Evolutionary conservation across 2,888 invertebrate genomes (phyloP).

Genomic region (Synanthedon myopaeformis): DNA sequence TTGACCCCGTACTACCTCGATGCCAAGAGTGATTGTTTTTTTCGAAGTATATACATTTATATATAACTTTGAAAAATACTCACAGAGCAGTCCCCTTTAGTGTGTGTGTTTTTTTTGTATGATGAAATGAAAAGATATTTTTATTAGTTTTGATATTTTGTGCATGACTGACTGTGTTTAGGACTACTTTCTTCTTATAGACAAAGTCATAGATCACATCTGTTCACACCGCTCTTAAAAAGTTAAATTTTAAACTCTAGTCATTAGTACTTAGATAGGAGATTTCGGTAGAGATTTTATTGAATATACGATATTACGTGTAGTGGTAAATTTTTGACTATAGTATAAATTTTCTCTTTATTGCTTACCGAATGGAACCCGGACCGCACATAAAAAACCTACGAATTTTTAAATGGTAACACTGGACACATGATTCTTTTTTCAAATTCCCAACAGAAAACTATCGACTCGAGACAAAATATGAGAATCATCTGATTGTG

Average conservation of each 20-base stretch:
- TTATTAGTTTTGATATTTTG: neutral
- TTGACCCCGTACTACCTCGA: no score
- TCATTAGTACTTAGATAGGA: neutral
- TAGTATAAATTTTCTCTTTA: conserved; percentile 64
- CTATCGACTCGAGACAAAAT: conserved; percentile 96
- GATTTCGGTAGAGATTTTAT: neutral
- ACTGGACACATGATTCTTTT: conserved; percentile 12
- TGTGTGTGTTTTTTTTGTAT: neutral
- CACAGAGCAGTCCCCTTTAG: neutral
- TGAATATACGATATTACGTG: neutral
- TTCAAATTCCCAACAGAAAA: conserved; percentile 81
- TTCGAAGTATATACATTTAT: neutral
- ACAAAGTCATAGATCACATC: neutral
- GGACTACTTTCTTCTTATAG: neutral
- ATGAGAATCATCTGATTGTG: conserved; percentile 97
- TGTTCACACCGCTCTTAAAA: neutral
- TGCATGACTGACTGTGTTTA: neutral
- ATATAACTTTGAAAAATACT: neutral
- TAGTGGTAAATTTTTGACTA: conserved; percentile 25
- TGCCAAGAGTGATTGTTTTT: neutral
- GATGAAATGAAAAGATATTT: neutral
- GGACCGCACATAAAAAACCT: conserved; percentile 36
- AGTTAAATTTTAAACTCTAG: neutral
- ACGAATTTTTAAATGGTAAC: conserved; percentile 24
- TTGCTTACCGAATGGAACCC: conserved; percentile 61